Percentiles rank a stretch among this genome's conserved stretches.
Conservation (phyloP, 2,113 vertebrate species). For the Carassius carassius region DNA sequence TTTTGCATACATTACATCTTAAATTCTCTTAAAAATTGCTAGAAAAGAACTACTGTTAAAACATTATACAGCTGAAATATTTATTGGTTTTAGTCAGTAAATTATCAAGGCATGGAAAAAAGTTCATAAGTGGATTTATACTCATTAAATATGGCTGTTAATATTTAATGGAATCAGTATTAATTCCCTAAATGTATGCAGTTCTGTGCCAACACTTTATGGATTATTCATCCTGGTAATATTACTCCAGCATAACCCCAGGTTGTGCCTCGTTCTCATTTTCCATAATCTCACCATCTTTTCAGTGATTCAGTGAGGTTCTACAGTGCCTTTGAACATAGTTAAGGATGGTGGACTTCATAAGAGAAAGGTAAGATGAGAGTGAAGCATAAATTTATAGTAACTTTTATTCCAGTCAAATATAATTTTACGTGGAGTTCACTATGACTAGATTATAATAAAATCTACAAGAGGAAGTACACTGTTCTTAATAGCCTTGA, state of each 20-base stretch:
- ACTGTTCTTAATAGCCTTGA: background rate
- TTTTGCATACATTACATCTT: background rate
- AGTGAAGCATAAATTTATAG: background rate
- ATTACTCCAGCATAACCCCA: conserved; percentile 38
- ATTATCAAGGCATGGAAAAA: conserved; percentile 28
- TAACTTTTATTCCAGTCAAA: background rate
- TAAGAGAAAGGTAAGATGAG: background rate
- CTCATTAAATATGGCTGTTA: conserved; percentile 36
- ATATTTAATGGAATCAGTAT: conserved; percentile 45
- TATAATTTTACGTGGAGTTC: background rate
- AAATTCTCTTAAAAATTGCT: background rate
- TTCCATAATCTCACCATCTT: conserved; percentile 26
- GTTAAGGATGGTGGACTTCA: background rate
- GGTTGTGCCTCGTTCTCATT: conserved; percentile 25
- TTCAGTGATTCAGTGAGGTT: background rate
- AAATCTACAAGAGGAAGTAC: background rate
- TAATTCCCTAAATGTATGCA: conserved; percentile 44
- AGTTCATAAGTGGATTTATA: conserved; percentile 20
- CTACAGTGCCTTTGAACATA: background rate
- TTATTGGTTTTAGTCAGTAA: conserved; percentile 16
- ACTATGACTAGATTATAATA: background rate
- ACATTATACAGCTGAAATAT: background rate
- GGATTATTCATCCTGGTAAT: conserved; percentile 33
- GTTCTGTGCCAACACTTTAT: conserved; percentile 37
- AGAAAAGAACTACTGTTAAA: background rate